Percentiles rank a stretch among this genome's conserved stretches.
Evolutionary conservation across 2,888 invertebrate genomes (phyloP).

Genomic region (Hylaea fasciaria): DNA sequence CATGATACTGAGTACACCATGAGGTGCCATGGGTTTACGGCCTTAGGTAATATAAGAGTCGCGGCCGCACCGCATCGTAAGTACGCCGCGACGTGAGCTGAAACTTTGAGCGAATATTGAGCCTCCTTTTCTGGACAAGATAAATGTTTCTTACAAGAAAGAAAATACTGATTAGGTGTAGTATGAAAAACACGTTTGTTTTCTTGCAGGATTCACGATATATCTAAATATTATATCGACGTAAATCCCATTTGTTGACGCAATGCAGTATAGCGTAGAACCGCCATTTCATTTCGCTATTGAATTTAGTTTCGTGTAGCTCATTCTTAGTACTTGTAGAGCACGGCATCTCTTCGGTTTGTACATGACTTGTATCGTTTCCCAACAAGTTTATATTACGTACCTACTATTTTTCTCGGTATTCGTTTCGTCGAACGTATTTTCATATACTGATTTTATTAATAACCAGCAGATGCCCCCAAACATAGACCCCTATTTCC

Average conservation of each 20-base stretch:
- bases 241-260: background rate
- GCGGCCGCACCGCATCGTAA: conserved; percentile 16
- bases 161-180: background rate
- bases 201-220: background rate
- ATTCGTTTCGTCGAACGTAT: no score
- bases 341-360: background rate
- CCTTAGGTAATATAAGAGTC: conserved; percentile 19
- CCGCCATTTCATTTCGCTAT: background rate
- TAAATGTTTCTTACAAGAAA: background rate
- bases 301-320: background rate
- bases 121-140: conserved; percentile 7
- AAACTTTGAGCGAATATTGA: conserved; percentile 10
- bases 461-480: no score
- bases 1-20: conserved; percentile 16
- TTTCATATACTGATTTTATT: no score
- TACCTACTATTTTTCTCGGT: no score
- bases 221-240: background rate
- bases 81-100: conserved; percentile 19
- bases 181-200: background rate
- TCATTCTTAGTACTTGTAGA: background rate
- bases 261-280: background rate
- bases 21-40: conserved; percentile 26
- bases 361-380: no score
- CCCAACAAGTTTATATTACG: no score
- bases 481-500: no score